Evolutionary conservation across 2,797 vertebrate genomes (phyloP), one percentile per base, ranked within the genome.

Genomic region (Pempheris klunzingeri): DNA sequence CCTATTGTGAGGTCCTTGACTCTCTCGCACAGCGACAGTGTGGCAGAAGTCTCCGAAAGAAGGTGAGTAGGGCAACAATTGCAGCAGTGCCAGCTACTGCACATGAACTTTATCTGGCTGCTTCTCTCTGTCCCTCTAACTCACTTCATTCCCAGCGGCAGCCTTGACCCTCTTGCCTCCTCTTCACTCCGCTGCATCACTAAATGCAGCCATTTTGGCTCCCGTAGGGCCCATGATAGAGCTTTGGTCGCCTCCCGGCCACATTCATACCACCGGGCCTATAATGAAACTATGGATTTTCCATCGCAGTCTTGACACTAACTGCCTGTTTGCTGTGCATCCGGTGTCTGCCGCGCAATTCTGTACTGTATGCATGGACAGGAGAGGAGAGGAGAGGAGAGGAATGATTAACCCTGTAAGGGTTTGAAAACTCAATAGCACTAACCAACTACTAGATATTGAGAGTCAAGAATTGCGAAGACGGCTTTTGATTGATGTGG

Each of bases 231-330:
- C 77, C 71, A 55, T 93, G 93, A 94, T 85, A 74, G 87, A 94
- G 92, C 85, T 81, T 50, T 34, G 80, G 84, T 89, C 77, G 84
- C 90, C 78, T 85, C 80, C 74, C 66, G 49, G 91, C 80, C 89
- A 88, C 91, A 88, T 93, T 92, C 86, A 87, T 86, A 91, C 86
- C 88, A 86, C 89, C 80, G 80, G 84, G 88, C 83, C 85, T 87
- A 91, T 94, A 95, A 94, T 94, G 92, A 94, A 95, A 94, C 91
- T 94, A 93, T 92, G 90, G 93, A 94, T 94, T 95, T 94, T 93
- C 89, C 87, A 93, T 92, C 87, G 53, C 54, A 63, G 75, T 58
- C 72, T 76, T 90, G 92, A 92, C 93, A 91, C 84, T 83, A 90
- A 91, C 86, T 79, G 90, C 87, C 91, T 88, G 90, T 90, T 90